phyloP scores from a whole-genome alignment of 1,140 invertebrate species.

The Cherax destructor region DNA sequence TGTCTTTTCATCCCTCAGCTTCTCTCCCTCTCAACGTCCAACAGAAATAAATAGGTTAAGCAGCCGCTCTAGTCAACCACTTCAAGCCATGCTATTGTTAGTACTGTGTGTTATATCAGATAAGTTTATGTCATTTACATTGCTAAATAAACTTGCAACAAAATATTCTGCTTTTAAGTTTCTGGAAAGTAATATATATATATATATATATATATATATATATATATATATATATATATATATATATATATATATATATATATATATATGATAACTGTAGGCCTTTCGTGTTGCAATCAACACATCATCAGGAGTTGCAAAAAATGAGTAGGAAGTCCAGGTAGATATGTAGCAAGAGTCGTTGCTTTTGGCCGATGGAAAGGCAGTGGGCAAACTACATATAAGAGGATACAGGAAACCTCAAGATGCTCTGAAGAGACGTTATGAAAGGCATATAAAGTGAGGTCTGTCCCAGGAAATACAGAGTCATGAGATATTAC shows the following conservation, averaged over 20 bases:
- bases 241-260: not conserved
- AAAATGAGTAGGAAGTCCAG: too few species aligned
- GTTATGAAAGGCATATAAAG: too few species aligned
- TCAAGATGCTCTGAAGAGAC: too few species aligned
- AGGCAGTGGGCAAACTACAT: too few species aligned
- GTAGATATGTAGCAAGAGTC: too few species aligned
- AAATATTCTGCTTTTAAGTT: not conserved
- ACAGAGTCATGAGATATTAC: too few species aligned
- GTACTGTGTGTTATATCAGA: conserved; percentile 21
- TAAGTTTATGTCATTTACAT: conserved; percentile 48
- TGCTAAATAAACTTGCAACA: conserved; percentile 48
- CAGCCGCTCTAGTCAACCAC: conserved; percentile 46
- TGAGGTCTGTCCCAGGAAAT: too few species aligned
- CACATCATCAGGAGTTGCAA: too few species aligned
- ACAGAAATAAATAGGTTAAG: conserved; percentile 32
- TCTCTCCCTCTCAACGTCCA: not conserved
- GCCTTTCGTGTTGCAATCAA: too few species aligned
- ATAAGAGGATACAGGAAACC: too few species aligned
- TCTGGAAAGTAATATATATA: not conserved
- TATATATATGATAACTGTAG: too few species aligned
- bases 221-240: not conserved
- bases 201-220: not conserved
- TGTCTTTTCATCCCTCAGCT: not conserved
- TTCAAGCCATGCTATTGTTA: conserved; percentile 9
- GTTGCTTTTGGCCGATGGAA: too few species aligned